Conservation (phyloP, 2,888 invertebrate genomes). For the Pilophorus perplexus region DNA sequence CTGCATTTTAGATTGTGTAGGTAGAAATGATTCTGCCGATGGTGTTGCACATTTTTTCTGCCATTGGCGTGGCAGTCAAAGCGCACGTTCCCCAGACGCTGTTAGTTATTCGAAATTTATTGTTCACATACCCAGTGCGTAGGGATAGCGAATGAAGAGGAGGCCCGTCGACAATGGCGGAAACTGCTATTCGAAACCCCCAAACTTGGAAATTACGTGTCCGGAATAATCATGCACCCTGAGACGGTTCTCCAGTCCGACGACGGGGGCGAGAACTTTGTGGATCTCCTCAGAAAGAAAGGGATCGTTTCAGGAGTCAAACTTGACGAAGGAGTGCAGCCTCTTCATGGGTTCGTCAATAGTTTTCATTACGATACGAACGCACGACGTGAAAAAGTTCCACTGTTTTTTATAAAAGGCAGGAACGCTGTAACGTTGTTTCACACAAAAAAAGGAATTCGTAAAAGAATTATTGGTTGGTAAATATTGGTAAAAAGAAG, state of each 20-base stretch:
- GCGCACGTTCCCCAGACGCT: too few species aligned
- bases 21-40: too few species aligned
- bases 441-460: too few species aligned
- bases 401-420: background rate
- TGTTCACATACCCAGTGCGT: slow-evolving; percentile 24
- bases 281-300: slow-evolving; percentile 3
- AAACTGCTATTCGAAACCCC: slow-evolving; percentile 32
- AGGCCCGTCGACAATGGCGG: slow-evolving; percentile 39
- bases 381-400: background rate
- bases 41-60: too few species aligned
- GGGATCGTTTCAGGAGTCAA: slow-evolving; percentile 37
- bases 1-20: too few species aligned
- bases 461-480: too few species aligned
- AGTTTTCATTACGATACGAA: background rate
- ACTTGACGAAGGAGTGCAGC: slow-evolving; percentile 36
- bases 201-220: slow-evolving; percentile 20
- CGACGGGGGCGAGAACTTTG: slow-evolving; percentile 36
- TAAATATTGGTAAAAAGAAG: too few species aligned
- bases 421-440: background rate
- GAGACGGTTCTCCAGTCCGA: slow-evolving; percentile 24
- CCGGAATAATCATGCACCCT: slow-evolving; percentile 31
- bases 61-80: too few species aligned
- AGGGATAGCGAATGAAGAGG: slow-evolving; percentile 31
- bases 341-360: slow-evolving; percentile 7
- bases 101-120: too few species aligned